phyloP scores from a whole-genome alignment of 2,797 vertebrate genomes.

The Falco cherrug region DNA sequence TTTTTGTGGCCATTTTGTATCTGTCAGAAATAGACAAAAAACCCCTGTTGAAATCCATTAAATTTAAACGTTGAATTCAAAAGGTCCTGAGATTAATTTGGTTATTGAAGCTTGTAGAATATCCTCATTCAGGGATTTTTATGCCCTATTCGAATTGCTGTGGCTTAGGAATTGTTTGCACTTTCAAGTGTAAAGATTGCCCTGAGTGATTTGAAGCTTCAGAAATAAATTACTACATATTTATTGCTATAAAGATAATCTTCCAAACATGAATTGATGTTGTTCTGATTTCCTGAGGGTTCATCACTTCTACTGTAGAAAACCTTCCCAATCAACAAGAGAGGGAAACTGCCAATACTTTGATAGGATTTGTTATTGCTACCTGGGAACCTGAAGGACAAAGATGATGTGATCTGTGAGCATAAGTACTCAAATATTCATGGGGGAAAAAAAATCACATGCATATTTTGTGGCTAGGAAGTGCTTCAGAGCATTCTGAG shows the following conservation, averaged over 20 bases:
- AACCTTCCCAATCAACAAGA: not conserved
- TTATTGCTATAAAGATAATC: conserved; percentile 6
- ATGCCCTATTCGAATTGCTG: not conserved
- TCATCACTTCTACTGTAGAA: not conserved
- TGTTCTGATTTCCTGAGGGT: not conserved
- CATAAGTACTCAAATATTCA: not conserved
- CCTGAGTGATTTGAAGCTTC: not conserved
- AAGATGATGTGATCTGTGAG: not conserved
- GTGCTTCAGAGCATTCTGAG: not conserved
- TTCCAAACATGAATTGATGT: not conserved
- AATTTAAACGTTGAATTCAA: not conserved
- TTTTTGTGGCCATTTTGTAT: not conserved
- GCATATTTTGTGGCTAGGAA: not conserved
- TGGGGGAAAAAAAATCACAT: accelerated
- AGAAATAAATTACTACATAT: not conserved
- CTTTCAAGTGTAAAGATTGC: conserved; percentile 12
- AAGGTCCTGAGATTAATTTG: conserved; percentile 4
- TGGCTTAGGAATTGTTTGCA: not conserved
- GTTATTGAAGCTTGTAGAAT: not conserved
- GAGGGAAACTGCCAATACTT: not conserved
- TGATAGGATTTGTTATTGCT: not conserved
- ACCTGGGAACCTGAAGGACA: not conserved
- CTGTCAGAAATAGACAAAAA: not conserved
- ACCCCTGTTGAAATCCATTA: not conserved
- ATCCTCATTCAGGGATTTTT: not conserved